Evolutionary conservation across 2,888 invertebrate species (phyloP).

Genomic region (Phaonia tiefii): DNA sequence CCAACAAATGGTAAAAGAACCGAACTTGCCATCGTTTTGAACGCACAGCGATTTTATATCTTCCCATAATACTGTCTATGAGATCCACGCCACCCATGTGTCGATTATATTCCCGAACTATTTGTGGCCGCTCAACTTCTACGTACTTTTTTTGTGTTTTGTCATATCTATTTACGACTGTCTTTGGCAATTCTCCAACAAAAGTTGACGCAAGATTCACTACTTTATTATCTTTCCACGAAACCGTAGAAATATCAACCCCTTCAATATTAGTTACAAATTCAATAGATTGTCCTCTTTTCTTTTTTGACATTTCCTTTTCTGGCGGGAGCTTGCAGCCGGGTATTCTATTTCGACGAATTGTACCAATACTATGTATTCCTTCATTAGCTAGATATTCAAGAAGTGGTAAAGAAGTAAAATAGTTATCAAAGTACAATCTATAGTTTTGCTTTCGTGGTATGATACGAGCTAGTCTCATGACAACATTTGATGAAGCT

Average conservation of each 20-base stretch:
- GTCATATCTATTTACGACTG: no score
- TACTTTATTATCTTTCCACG: conserved; percentile 76
- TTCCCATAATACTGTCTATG: no score
- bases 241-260: conserved; percentile 69
- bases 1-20: conserved; percentile 73
- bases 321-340: conserved; percentile 69
- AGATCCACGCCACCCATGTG: no score
- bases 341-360: conserved; percentile 73
- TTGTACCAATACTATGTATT: conserved; percentile 69
- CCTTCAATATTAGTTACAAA: conserved; percentile 69
- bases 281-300: conserved; percentile 53
- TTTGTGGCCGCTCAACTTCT: conserved; percentile 37
- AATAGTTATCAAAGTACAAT: no score
- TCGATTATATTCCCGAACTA: no score
- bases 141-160: conserved; percentile 22
- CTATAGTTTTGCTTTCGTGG: conserved; percentile 64
- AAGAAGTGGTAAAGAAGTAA: conserved; percentile 66
- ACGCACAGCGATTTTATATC: conserved; percentile 63
- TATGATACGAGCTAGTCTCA: no score
- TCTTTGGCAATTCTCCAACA: conserved; percentile 70
- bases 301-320: conserved; percentile 68
- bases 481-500: no score
- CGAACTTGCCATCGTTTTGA: conserved; percentile 72
- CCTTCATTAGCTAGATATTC: conserved; percentile 72
- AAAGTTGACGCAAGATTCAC: conserved; percentile 74